Evolutionary conservation across 1,140 invertebrate genomes (phyloP), one percentile per base, ranked within the genome.

Genomic region (Drosophila punjabiensis): DNA sequence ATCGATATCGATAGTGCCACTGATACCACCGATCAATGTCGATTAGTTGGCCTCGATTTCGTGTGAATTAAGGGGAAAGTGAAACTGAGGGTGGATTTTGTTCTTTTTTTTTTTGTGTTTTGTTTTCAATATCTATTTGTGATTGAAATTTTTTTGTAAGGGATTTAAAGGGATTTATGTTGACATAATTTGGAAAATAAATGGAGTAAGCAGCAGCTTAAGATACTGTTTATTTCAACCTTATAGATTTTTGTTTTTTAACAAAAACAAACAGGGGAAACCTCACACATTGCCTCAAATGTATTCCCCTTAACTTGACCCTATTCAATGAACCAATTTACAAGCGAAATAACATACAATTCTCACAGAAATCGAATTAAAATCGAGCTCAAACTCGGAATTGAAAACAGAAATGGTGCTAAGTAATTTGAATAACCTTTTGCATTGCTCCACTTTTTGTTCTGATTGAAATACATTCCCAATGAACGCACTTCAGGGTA

Each of bases 401-500:
- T 18, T 14, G 28, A 52, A 43, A 24, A 28, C 32, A 3, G 18
- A 52, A 28, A 53, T 37, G 18, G 30, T 24, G 33, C 24, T 2
- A 53, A 13, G 33, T 35, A 18, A 70, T 70, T 70, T 70, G 48
- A 55, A 68, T 70, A 68, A 5, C 37, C 53, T 71, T 71, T 71
- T 55, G 24, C 39, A 65, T 52, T 69, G 35, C 47, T 50, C 32
- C 14, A 65, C 33, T 55, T 64, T 37, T 2, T 1, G 5, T 14
- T 10, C 32, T 7, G 30, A n/a, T 70, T 33, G 64, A 70, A 70
- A 68, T 68, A 32, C 7, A 53, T 68, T 68, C 67, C 20, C 16
- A 33, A 16, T 39, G 11, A 47, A 11, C 9, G n/a, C 18, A 18
- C 13, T 16, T 39, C 16, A 18, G 13, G 9, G 18, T 20, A 13